phyloP scores from a whole-genome alignment of 2,888 invertebrate genomes.

The Andricus quercusramuli region DNA sequence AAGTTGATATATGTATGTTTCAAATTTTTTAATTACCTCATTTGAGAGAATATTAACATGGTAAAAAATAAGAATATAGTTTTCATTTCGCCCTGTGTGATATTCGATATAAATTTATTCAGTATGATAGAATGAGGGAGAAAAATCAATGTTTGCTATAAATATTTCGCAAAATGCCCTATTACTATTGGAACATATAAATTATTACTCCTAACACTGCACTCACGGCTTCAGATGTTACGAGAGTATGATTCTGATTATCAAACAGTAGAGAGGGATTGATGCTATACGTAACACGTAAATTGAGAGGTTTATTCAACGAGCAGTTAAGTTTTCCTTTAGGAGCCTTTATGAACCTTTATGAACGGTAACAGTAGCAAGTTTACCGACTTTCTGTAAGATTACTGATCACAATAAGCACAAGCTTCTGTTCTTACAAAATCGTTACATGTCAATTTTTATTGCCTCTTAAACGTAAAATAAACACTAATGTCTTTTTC shows the following conservation, averaged over 20 bases:
- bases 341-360: background rate
- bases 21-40: too few relatives aligned
- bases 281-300: background rate
- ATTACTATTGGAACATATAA: background rate
- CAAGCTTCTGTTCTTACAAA: background rate
- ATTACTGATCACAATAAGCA: background rate
- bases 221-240: background rate
- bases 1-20: too few relatives aligned
- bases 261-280: background rate
- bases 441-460: background rate
- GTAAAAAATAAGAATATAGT: too few relatives aligned
- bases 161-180: too few relatives aligned
- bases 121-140: too few relatives aligned
- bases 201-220: background rate
- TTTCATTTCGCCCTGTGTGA: too few relatives aligned
- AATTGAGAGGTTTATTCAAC: conserved; percentile 4
- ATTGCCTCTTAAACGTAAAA: background rate
- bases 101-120: too few relatives aligned
- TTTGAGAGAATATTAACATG: too few relatives aligned
- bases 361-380: background rate
- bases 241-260: background rate
- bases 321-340: background rate
- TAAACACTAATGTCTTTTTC: background rate
- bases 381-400: conserved; percentile 8
- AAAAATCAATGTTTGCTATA: too few relatives aligned